Evolutionary conservation across 2,113 vertebrate species (phyloP), one percentile per base, ranked within the genome.

Genomic region (Athene noctua): DNA sequence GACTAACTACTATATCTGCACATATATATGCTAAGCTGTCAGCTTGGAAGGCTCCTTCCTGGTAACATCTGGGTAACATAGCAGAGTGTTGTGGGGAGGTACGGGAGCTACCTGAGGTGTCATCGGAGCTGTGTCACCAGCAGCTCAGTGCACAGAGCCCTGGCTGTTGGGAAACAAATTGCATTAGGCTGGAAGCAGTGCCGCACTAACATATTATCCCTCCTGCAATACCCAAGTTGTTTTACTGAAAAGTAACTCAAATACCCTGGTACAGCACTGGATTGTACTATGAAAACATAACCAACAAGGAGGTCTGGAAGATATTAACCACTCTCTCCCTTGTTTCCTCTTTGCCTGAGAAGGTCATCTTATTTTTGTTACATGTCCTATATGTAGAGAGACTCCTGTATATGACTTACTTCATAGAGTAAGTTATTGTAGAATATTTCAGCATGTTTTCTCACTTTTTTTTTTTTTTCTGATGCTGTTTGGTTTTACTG

Each of bases 21-120:
- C 0, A 1, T 8, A 27, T 44, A n/a, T 58, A 36, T 0, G 3
- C 27, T 32, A 9, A 1, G 0, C 55, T 38, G 55, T 15, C 46
- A n/a, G 52, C n/a, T 42, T 21, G 11, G 68, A 62, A 81, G 32
- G 18, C 59, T 54, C 23, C 38, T 38, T 62, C 16, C 52, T 10
- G 1, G 36, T 32, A 9, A 16, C 2, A 1, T 5, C 9, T 16
- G 21, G 25, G 23, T 10, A 11, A 11, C 0, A 4, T 4, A 44
- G 58, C 63, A 32, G 54, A 5, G 19, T 3, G 68, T 34, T 6
- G 54, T 1, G 3, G 36, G 88, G 17, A 44, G 11, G 6, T 34
- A 9, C 1, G 1, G 14, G 3, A 73, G 46, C 27, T 58, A 14
- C 84, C 6, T 3, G 40, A 46, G 68, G 11, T 9, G 10, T 1